phyloP scores from a whole-genome alignment of 1,140 invertebrate genomes.

The Planococcus citri region DNA sequence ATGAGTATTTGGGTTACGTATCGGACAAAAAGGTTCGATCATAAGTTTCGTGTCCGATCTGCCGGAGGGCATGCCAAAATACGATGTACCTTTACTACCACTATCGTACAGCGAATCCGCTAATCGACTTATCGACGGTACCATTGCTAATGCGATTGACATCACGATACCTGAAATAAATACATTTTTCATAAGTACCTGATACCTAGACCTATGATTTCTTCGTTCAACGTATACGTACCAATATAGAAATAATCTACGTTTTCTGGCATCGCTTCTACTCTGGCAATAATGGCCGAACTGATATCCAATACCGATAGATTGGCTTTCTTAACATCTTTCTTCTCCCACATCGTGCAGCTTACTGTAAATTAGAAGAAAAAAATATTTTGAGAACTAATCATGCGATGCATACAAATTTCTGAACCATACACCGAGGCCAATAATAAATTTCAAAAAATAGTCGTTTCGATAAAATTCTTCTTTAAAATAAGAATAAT shows the following conservation, averaged over 20 bases:
- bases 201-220: too few relatives aligned
- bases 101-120: constrained; percentile 19
- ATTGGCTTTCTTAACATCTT: constrained; percentile 80
- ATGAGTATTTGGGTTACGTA: not conserved
- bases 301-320: constrained; percentile 87
- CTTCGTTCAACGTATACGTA: constrained; percentile 25
- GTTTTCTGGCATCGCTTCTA: constrained; percentile 67
- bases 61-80: not conserved
- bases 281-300: constrained; percentile 77
- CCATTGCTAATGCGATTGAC: constrained; percentile 30
- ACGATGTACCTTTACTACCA: not conserved
- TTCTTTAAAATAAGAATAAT: too few relatives aligned
- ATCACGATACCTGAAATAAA: constrained; percentile 30
- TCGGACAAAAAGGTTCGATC: constrained; percentile 3
- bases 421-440: too few relatives aligned
- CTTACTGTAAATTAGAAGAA: constrained; percentile 49
- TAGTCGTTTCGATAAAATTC: too few relatives aligned
- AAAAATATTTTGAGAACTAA: not conserved
- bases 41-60: not conserved
- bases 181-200: not conserved
- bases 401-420: too few relatives aligned
- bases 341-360: constrained; percentile 85
- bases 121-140: constrained; percentile 31
- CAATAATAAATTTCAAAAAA: too few relatives aligned
- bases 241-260: constrained; percentile 71